A percentile compares a stretch with the other conserved stretches of the same genome.
Evolutionary conservation across 2,888 invertebrate species (phyloP).

Genomic region (Plagodis dolabraria): DNA sequence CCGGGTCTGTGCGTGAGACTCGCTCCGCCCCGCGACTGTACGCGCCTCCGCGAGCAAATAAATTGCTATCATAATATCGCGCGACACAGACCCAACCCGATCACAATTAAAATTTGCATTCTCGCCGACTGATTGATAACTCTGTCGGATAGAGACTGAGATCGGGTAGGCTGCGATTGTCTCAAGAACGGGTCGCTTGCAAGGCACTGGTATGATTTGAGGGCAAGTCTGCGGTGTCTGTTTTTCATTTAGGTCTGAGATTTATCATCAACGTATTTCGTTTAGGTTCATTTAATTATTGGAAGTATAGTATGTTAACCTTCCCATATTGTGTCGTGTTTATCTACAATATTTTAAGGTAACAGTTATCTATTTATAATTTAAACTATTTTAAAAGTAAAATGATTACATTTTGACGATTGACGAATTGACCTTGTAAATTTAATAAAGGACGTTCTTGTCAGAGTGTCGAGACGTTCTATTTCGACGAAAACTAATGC

Average conservation of each 20-base stretch:
- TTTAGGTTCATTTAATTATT: no score
- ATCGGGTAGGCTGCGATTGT: constrained; percentile 42
- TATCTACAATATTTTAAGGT: no score
- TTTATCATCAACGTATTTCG: no score
- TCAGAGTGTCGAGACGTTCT: constrained; percentile 45
- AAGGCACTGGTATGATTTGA: no score
- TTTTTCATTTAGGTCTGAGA: no score
- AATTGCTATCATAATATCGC: constrained; percentile 72
- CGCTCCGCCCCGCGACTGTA: constrained; percentile 57
- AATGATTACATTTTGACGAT: constrained; percentile 5
- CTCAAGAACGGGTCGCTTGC: not conserved
- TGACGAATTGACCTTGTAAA: constrained; percentile 29
- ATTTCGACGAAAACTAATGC: constrained; percentile 57
- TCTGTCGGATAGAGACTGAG: constrained; percentile 66
- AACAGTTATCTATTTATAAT: no score
- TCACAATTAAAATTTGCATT: constrained; percentile 82
- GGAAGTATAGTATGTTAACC: no score
- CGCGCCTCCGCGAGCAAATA: constrained; percentile 61
- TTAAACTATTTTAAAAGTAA: no score
- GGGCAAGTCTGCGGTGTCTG: no score
- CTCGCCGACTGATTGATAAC: constrained; percentile 77
- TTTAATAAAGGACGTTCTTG: constrained; percentile 44
- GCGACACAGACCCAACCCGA: constrained; percentile 61
- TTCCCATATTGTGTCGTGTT: no score
- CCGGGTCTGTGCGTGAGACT: constrained; percentile 56